Evolutionary conservation across 2,797 vertebrate species (phyloP), one percentile per base, ranked within the genome.

Genomic region (Percopsis omiscomaycus): DNA sequence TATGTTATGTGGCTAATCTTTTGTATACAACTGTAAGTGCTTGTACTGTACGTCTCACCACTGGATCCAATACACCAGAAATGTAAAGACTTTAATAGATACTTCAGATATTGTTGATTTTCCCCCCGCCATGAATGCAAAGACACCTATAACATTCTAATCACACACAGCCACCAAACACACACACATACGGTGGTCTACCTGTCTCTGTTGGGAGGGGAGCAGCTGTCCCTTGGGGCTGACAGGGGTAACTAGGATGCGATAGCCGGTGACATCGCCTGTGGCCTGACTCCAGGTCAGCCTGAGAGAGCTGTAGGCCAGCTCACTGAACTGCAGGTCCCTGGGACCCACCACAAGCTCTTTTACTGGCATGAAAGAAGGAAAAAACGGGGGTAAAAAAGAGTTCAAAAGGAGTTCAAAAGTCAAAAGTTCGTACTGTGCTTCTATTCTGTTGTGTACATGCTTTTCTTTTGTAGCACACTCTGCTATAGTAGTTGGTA

Each of bases 251-350:
- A 94, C 79, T 10, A 86, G 83, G 66, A 96, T 80, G 4, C 51
- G 89, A 75, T 96, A 95, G 3, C 92, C 92, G 0, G 75, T 91
- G 60, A 95, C 92, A 9, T 86, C 93, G 14, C 95, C 94, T 0
- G 93, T 95, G 51, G 95, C 95, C 14, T 89, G 89, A 61, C 83
- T 90, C 95, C 95, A 97, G 0, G 90, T 93, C 71, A 96, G 90
- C 64, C 91, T 79, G 77, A 96, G 72, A 0, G 94, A 95, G 78
- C 83, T 93, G 90, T 95, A 90, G 59, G 81, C 87, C 61, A 88
- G 55, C 57, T 94, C 93, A 0, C 88, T 95, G 16, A 95, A 81
- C 11, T 83, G 89, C 61, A 96, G 76, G 80, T 95, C 94, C 77
- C 48, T 88, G 3, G 95, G 95, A 12, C 93, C 92, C 1, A 91